Conservation (phyloP, 2,113 vertebrate species). For the Alethe castanea region DNA sequence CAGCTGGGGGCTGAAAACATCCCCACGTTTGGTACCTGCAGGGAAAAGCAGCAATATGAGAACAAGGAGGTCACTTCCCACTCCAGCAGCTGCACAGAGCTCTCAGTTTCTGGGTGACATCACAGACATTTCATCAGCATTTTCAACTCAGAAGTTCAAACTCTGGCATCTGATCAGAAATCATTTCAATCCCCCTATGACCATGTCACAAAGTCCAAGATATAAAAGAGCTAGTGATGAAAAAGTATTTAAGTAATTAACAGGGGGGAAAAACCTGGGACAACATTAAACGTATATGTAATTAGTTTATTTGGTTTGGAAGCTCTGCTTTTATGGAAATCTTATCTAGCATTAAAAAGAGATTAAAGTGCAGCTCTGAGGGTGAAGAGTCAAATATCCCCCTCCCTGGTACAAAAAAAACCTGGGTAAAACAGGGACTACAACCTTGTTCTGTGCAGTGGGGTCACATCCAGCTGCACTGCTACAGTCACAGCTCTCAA, state of each 20-base stretch:
- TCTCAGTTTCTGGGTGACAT: not conserved
- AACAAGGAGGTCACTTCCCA: not conserved
- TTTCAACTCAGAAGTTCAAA: not conserved
- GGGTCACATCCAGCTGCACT: not conserved
- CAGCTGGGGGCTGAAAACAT: conserved; percentile 18
- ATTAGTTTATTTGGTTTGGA: not conserved
- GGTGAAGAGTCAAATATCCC: too few species aligned
- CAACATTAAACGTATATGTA: not conserved
- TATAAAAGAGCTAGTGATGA: not conserved
- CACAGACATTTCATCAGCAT: not conserved
- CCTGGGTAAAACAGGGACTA: too few species aligned
- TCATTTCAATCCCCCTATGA: not conserved
- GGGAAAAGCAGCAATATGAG: not conserved
- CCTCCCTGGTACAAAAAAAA: too few species aligned
- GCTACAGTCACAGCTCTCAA: not conserved
- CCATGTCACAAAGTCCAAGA: not conserved
- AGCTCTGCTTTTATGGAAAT: not conserved
- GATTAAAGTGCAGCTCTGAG: not conserved
- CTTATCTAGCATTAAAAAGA: not conserved
- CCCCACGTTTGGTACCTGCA: conserved; percentile 22
- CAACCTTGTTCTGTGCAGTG: too few species aligned
- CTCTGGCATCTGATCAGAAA: not conserved
- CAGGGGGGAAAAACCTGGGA: fast-evolving
- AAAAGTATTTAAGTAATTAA: not conserved
- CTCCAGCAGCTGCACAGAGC: not conserved